A percentile compares a stretch with the other conserved stretches of the same genome.
Evolutionary conservation across 1,140 invertebrate genomes (phyloP).

Genomic region (Drosophila sproati): DNA sequence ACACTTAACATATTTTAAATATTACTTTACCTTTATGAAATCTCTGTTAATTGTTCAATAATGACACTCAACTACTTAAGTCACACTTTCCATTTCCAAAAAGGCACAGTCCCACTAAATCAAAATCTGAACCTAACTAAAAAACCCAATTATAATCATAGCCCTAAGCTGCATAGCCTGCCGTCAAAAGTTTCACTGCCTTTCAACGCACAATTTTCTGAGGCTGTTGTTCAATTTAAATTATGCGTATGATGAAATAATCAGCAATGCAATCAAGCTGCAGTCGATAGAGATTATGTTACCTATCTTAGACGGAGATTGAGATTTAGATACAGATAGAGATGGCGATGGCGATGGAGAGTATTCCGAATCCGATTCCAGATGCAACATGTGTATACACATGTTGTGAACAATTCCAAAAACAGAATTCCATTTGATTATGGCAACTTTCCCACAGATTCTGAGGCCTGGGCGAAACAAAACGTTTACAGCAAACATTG

Average conservation of each 20-base stretch:
- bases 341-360: constrained; percentile 32
- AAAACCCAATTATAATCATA: constrained; percentile 62
- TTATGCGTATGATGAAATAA: constrained; percentile 80
- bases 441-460: constrained; percentile 80
- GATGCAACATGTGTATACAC: constrained; percentile 70
- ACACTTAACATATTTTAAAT: too few relatives aligned
- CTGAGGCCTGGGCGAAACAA: constrained; percentile 57
- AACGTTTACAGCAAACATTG: constrained; percentile 68
- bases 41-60: background rate
- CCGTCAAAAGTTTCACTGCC: constrained; percentile 56
- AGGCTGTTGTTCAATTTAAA: constrained; percentile 71
- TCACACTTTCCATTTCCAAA: constrained; percentile 65
- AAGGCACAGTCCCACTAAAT: constrained; percentile 6
- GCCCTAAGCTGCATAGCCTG: constrained; percentile 41
- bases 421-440: constrained; percentile 78
- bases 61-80: background rate
- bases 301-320: constrained; percentile 46
- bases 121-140: constrained; percentile 22
- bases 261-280: constrained; percentile 76
- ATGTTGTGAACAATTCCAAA: constrained; percentile 67
- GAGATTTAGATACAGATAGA: constrained; percentile 46
- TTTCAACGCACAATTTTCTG: constrained; percentile 43
- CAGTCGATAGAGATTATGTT: constrained; percentile 62
- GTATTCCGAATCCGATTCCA: constrained; percentile 36
- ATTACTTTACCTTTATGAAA: too few relatives aligned